A percentile compares a stretch with the other conserved stretches of the same genome.
Evolutionary conservation across 2,113 vertebrate genomes (phyloP).

Genomic region (Chrysemys picta): DNA sequence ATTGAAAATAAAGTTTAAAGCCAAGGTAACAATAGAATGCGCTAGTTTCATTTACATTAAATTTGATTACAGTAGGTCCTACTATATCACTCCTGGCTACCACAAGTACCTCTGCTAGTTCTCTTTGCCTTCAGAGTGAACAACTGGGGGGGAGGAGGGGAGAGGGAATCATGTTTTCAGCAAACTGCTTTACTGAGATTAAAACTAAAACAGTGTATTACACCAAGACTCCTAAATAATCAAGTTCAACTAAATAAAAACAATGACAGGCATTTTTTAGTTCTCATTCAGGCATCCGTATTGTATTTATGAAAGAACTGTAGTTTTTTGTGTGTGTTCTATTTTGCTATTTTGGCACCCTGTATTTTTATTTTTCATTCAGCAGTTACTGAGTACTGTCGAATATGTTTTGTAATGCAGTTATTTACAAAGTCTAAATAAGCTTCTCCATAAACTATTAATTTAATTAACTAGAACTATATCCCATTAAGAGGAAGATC

Average conservation of each 20-base stretch:
- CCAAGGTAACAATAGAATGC: not conserved
- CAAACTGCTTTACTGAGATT: not conserved
- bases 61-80: not conserved
- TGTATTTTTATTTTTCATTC: slow-evolving; percentile 39
- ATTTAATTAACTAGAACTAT: not conserved
- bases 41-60: not conserved
- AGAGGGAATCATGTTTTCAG: not conserved
- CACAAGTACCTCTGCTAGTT: not conserved
- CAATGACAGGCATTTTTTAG: not conserved
- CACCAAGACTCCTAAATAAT: slow-evolving; percentile 10
- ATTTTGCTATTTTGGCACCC: slow-evolving; percentile 10
- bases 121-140: not conserved
- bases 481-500: not conserved
- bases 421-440: not conserved
- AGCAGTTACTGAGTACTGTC: not conserved
- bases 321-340: slow-evolving; percentile 17
- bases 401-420: not conserved
- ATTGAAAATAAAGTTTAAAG: not conserved
- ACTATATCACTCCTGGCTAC: not conserved
- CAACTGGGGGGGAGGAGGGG: not conserved
- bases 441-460: slow-evolving; percentile 17
- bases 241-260: not conserved
- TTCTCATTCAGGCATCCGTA: not conserved
- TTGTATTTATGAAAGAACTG: not conserved
- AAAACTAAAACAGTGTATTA: slow-evolving; percentile 16